These are phyloP conservation scores for Tokudaia tokunoshimensis DNA, from an alignment of 2,797 vertebrate species.

Conservation along the genomic window DNA sequence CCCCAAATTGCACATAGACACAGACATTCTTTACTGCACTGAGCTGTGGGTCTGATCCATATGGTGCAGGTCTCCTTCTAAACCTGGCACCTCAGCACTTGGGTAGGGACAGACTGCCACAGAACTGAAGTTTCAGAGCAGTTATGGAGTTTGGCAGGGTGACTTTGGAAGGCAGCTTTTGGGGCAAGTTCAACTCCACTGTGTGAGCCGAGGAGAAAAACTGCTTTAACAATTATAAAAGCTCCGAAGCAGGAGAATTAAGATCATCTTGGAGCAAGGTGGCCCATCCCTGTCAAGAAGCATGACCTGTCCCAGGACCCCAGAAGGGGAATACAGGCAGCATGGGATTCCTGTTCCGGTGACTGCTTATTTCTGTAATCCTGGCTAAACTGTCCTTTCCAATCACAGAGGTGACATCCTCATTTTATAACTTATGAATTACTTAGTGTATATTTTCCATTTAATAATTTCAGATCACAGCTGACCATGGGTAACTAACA, in stretches of 20 bases:
- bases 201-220: not conserved
- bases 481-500: not conserved
- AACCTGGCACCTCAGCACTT: not conserved
- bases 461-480: not conserved
- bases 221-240: not conserved
- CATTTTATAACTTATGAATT: not conserved
- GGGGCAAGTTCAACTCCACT: not conserved
- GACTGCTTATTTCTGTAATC: not conserved
- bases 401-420: not conserved
- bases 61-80: not conserved
- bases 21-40: not conserved
- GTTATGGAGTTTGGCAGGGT: not conserved
- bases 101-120: too few species aligned
- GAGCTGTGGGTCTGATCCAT: not conserved
- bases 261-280: not conserved
- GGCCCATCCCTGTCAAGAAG: not conserved
- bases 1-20: accelerated
- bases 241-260: not conserved
- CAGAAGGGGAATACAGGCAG: too few species aligned
- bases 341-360: not conserved
- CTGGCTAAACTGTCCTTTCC: not conserved
- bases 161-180: not conserved
- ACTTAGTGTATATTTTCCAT: not conserved
- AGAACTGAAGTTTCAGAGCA: not conserved
- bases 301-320: not conserved